Evolutionary conservation across 2,113 vertebrate genomes (phyloP).

Genomic region (Poeciliopsis prolifica): DNA sequence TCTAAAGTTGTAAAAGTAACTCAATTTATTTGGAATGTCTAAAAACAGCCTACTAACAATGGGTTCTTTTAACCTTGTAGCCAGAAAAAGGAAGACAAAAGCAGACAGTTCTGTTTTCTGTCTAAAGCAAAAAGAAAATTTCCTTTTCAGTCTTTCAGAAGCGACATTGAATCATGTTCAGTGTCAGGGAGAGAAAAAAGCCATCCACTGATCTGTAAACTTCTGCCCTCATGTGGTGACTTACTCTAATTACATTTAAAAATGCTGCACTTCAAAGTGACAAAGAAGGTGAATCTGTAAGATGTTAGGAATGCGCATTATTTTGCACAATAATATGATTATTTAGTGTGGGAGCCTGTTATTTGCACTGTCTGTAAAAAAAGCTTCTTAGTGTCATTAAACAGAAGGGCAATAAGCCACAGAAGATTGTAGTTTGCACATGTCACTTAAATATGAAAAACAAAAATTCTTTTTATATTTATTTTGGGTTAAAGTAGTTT

Average conservation of each 20-base stretch:
- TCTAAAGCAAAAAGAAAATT: background rate
- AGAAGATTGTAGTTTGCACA: conserved; percentile 22
- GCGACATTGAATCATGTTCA: background rate
- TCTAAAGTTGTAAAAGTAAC: background rate
- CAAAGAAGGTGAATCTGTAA: background rate
- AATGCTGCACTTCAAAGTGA: background rate
- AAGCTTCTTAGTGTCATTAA: background rate
- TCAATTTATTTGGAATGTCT: background rate
- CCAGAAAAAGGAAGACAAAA: background rate
- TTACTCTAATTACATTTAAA: conserved; percentile 19
- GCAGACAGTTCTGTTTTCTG: background rate
- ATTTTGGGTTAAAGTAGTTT: background rate
- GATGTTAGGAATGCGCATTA: background rate
- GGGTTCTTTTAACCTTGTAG: background rate
- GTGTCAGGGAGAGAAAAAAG: background rate
- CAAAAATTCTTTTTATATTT: background rate
- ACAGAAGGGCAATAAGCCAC: conserved; percentile 18
- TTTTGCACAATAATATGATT: conserved; percentile 6
- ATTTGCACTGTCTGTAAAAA: conserved; percentile 13
- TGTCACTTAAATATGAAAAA: background rate
- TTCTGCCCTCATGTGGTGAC: conserved; percentile 49
- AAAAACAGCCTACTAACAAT: background rate
- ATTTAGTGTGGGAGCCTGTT: background rate
- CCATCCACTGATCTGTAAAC: background rate
- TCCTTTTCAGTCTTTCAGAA: background rate